Conservation (phyloP, 1,140 invertebrate species). For the Ceratina australensis region DNA sequence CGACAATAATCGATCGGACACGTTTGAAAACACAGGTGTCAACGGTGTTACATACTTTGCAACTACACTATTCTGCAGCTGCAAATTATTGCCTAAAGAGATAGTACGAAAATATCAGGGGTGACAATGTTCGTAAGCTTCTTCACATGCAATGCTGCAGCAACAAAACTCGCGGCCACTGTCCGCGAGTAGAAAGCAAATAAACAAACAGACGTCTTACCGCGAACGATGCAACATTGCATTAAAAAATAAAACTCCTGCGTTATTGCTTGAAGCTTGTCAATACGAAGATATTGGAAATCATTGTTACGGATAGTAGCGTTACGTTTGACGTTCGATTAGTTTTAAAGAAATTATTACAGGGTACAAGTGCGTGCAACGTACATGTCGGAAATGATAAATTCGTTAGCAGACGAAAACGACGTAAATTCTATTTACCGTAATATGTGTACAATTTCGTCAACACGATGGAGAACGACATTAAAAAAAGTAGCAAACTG, state of each 20-base stretch:
- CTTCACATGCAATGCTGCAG: constrained; percentile 7
- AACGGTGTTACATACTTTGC: constrained; percentile 19
- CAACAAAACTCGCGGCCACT: background rate
- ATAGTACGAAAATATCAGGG: constrained; percentile 20
- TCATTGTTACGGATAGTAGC: background rate
- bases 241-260: background rate
- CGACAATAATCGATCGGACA: constrained; percentile 39
- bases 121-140: background rate
- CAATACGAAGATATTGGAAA: constrained; percentile 42
- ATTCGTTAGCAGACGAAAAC: background rate
- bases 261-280: constrained; percentile 17
- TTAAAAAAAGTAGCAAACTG: constrained; percentile 58
- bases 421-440: constrained; percentile 54
- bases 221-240: background rate
- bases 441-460: constrained; percentile 66
- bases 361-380: constrained; percentile 11
- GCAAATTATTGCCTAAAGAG: constrained; percentile 43
- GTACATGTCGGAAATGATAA: background rate
- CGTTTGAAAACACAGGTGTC: constrained; percentile 35
- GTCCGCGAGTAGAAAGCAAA: background rate
- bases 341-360: constrained; percentile 5
- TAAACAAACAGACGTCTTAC: constrained; percentile 19
- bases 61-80: constrained; percentile 21
- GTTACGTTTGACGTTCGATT: background rate
- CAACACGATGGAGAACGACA: constrained; percentile 64